These are phyloP conservation scores for Periplaneta americana DNA, from an alignment of 1,140 invertebrate genomes.

Conservation along the genomic window DNA sequence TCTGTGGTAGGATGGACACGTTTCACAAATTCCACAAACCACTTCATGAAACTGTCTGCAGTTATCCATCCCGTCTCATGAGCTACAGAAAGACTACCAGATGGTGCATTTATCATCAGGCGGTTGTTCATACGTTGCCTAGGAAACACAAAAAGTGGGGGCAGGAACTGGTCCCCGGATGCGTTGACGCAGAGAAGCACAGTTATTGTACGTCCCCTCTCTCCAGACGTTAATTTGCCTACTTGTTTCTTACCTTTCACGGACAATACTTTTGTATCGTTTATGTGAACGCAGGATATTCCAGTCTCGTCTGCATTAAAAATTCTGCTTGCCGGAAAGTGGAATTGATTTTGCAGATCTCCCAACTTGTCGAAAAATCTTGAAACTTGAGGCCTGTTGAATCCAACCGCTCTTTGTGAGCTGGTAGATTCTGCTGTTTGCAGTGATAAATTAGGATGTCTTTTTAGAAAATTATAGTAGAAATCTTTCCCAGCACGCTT, in stretches of 20 bases:
- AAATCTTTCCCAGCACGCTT: conserved; percentile 27
- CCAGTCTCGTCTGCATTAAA: conserved; percentile 6
- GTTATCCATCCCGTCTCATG: conserved; percentile 20
- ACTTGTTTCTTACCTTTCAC: conserved; percentile 36
- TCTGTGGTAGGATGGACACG: not conserved
- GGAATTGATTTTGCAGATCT: not conserved
- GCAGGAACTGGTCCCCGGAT: conserved; percentile 27
- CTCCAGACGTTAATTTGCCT: conserved; percentile 35
- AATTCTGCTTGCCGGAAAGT: not conserved
- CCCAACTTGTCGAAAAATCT: conserved; percentile 28
- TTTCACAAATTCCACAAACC: conserved; percentile 22
- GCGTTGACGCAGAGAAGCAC: conserved; percentile 27
- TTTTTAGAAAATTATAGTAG: conserved; percentile 35
- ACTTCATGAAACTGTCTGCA: conserved; percentile 23
- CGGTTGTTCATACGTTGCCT: conserved; percentile 20
- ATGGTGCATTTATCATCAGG: conserved; percentile 18
- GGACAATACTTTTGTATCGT: conserved; percentile 28
- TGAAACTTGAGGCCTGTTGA: conserved; percentile 31
- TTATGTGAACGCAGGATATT: conserved; percentile 4
- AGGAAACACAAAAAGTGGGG: conserved; percentile 27
- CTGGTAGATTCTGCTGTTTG: conserved; percentile 36
- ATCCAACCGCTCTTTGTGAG: conserved; percentile 31
- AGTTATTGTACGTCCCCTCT: conserved; percentile 38
- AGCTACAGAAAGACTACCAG: conserved; percentile 19
- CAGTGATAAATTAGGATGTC: conserved; percentile 35